Conservation (phyloP, 2,888 invertebrate species). For the Tiliacea aurago region DNA sequence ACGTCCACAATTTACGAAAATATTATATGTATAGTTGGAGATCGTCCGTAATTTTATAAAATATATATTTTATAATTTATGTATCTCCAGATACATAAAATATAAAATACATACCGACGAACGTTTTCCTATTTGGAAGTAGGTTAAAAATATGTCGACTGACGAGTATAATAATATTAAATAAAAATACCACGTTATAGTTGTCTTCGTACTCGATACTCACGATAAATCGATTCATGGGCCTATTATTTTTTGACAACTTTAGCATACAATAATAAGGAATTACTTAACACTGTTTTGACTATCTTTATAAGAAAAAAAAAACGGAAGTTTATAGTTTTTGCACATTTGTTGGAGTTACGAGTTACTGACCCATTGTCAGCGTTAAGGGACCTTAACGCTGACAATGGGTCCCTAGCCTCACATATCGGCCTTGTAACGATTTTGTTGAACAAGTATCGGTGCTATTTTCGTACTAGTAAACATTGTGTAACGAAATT, state of each 20-base stretch:
- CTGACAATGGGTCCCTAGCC: conserved; percentile 34
- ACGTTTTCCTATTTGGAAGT: no score
- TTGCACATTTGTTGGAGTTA: neutral
- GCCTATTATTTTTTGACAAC: no score
- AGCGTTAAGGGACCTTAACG: conserved; percentile 12
- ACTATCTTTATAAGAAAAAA: neutral
- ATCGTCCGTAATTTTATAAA: no score
- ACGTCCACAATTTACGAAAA: no score
- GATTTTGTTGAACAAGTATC: conserved; percentile 66
- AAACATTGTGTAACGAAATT: neutral
- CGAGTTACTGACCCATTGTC: neutral
- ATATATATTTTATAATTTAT: no score
- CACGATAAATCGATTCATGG: no score
- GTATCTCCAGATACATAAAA: no score
- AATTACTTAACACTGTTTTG: conserved; percentile 30
- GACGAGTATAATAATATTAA: neutral
- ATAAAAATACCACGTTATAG: conserved; percentile 1
- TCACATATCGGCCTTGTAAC: conserved; percentile 64
- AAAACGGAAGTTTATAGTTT: conserved; percentile 9
- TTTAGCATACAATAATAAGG: conserved; percentile 14
- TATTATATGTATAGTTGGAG: no score
- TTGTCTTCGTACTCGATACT: no score
- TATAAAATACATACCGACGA: no score
- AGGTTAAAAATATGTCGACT: conserved; percentile 9
- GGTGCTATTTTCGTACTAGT: conserved; percentile 54